Base-by-base conservation (phyloP, 2,113 vertebrate species). In the Oncorhynchus masou region DNA sequence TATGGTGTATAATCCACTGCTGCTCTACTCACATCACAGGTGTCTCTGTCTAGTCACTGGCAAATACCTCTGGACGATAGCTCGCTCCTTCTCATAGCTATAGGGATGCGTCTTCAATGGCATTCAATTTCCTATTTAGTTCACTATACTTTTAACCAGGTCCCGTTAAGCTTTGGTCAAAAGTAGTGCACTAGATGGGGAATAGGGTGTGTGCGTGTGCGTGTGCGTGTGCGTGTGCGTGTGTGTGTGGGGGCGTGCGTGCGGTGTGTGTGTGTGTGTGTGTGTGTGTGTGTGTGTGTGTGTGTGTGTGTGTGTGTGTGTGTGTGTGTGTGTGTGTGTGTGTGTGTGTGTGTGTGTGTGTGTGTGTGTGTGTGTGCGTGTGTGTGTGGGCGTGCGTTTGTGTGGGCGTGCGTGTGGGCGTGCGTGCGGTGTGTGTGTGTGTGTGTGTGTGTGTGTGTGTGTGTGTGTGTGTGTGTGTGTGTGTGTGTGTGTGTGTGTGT, bases 1-100 rank as follows among this genome's bases (percentile, higher is more conserved):
- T 75, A 74, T 51, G 48, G 34, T 79, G 74, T 77, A 54, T 83
- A 86, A 81, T 79, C 72, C 74, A 75, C 68, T 48, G 68, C 39
- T 79, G 64, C 49, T 54, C 49, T 5, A 71, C 31, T 85, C 78
- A 78, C 16, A 54, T 65, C 72, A 77, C 74, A 77, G 81, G 4
- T 73, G 60, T 25, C 31, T 49, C 75, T 76, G 79, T 84, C 75
- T 81, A 60, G 73, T 49, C 12, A 19, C 24, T 25, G 29, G 27
- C 34, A 24, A 71, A 78, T 65, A 72, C 59, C 65, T 11, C 8
- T 49, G 22, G 68, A 48, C 34, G 15, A 34, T 68, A 16, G 12
- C 29, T 68, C 29, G 2, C 27, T 31, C 13, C 15, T 19, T 27
- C 66, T 19, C 66, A 73, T 34, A 39, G 1, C 64, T 45, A 45